Base-by-base conservation (phyloP, 2,888 invertebrate genomes). In the Rhamnusium bicolor region DNA sequence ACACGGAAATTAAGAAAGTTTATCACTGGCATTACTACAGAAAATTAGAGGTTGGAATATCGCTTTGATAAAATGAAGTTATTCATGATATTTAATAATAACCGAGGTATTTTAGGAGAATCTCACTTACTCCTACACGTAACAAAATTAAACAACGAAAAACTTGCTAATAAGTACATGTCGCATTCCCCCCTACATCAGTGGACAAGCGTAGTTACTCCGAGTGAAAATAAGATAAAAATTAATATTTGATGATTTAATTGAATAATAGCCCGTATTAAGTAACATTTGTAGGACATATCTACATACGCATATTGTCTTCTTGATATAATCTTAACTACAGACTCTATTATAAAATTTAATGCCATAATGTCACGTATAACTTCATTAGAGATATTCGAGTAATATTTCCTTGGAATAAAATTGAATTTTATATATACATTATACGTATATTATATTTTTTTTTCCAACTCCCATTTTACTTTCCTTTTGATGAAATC, bases 221-320 rank as follows among this genome's bases (percentile, higher is more conserved):
- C 40, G 46, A 18, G 46, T 16, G 54, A 56, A 62, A 72, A 63
- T 65, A 62, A 62, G 56, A 56, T 56, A 63, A 69, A 49, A n/a
- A 21, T 27, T 19, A 47, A 49, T 63, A 69, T 63, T 73, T 73
- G 47, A 71, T 65, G 54, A 63, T 32, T 62, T 68, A 74, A 74
- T 74, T 74, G 74, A 56, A 74, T 74, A 74, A 74, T 74, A 24
- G 67, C 29, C 58, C 71, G 71, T 68, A 67, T 71, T 74, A 71
- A 68, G 68, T 63, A 63, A 68, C 61, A 58, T 62, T 62, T 62
- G 62, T 62, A 69, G 73, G 69, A 73, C 69, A 66, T 65, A 60
- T 73, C 65, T 69, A 68, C 61, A 65, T 65, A 69, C 69, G 69
- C 69, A 58, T 53, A 69, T 65, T 66, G 60, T 53, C 73, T 58